Percentiles rank a stretch among this genome's conserved stretches.
Evolutionary conservation across 2,888 invertebrate species (phyloP).

Genomic region (Cylindroiulus punctatus): DNA sequence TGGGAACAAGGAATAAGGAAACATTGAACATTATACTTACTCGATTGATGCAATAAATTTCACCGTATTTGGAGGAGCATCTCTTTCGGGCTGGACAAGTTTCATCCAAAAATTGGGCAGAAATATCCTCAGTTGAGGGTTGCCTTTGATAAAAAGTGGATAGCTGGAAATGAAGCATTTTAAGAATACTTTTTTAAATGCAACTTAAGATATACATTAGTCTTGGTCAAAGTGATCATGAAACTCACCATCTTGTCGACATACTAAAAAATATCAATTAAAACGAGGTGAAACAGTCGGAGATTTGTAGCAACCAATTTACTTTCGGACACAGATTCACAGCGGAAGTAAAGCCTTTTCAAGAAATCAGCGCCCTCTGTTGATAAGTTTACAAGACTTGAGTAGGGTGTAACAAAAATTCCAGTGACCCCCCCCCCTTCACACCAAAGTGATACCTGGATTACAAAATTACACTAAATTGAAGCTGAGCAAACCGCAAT

Average conservation of each 20-base stretch:
- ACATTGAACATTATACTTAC: constrained; percentile 64
- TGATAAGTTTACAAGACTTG: no score
- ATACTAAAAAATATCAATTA: not conserved
- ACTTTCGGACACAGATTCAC: no score
- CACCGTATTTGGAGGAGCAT: constrained; percentile 81
- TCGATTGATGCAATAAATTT: constrained; percentile 90
- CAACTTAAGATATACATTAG: not conserved
- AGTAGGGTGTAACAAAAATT: no score
- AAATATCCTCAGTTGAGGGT: constrained; percentile 92
- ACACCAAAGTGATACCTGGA: no score
- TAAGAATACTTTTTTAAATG: not conserved
- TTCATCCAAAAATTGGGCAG: constrained; percentile 99
- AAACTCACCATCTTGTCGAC: constrained; percentile 51
- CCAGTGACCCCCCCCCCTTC: no score
- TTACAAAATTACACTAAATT: no score
- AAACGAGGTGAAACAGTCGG: not conserved
- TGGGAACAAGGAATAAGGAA: no score
- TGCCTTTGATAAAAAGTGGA: constrained; percentile 88
- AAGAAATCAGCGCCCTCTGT: no score
- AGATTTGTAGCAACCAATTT: no score
- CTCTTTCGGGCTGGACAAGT: constrained; percentile 75
- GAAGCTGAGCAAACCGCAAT: no score
- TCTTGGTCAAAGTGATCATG: not conserved
- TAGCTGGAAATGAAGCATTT: constrained; percentile 73
- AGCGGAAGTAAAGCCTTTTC: no score